These are phyloP conservation scores for Cavia porcellus DNA, from an alignment of 2,113 vertebrate species.

Conservation along the genomic window DNA sequence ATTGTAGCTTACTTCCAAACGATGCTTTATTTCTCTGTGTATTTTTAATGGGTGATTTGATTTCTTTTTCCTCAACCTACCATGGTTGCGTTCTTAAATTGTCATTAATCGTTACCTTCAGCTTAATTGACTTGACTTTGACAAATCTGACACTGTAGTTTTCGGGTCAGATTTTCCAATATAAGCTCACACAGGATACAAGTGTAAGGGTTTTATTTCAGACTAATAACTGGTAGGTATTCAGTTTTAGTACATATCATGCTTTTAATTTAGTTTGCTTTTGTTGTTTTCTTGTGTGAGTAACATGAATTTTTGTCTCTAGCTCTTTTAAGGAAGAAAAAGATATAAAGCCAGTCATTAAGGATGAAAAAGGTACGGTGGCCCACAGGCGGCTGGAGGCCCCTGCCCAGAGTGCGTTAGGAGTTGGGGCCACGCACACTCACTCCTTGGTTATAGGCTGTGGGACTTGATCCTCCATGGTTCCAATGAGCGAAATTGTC, in stretches of 20 bases:
- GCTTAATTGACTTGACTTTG: constrained; percentile 80
- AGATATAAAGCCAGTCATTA: constrained; percentile 89
- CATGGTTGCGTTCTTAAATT: constrained; percentile 86
- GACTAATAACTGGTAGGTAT: constrained; percentile 89
- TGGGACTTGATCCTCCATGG: not conserved
- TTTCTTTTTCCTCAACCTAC: constrained; percentile 85
- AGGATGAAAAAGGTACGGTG: constrained; percentile 95
- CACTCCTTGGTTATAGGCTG: not conserved
- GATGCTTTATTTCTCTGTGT: constrained; percentile 82
- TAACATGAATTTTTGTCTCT: constrained; percentile 89
- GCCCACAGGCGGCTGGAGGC: not conserved
- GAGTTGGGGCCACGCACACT: not conserved
- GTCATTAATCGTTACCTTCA: constrained; percentile 78
- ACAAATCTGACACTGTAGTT: constrained; percentile 76
- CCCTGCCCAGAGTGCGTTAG: not conserved
- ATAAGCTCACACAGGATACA: constrained; percentile 79
- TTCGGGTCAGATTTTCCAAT: constrained; percentile 80
- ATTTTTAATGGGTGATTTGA: constrained; percentile 79
- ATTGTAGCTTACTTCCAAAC: constrained; percentile 82
- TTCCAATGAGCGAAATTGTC: not conserved
- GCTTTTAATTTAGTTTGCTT: constrained; percentile 67
- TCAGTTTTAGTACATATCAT: constrained; percentile 69
- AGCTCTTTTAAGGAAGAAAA: constrained; percentile 93
- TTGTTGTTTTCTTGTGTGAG: constrained; percentile 1
- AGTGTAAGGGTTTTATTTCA: constrained; percentile 82